Evolutionary conservation across 2,113 vertebrate species (phyloP).

Genomic region (Gopherus evgoodei): DNA sequence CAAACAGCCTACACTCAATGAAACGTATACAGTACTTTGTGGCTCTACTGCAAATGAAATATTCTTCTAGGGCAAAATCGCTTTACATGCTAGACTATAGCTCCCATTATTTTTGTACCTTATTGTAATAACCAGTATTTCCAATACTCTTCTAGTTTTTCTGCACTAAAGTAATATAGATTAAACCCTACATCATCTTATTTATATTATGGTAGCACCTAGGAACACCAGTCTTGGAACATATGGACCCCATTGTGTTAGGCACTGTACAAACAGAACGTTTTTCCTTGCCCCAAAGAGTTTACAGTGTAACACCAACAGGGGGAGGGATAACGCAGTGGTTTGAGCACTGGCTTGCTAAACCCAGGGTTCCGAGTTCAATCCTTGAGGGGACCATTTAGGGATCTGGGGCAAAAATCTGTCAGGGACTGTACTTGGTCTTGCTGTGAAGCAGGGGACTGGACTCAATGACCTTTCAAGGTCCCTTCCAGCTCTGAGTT

Average conservation of each 20-base stretch:
- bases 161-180: rapidly evolving
- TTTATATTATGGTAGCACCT: not conserved
- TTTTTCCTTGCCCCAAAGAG: not conserved
- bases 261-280: not conserved
- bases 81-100: too few species aligned
- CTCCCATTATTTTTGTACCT: not conserved
- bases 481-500: too few species aligned
- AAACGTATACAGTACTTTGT: not conserved
- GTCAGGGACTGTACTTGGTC: too few species aligned
- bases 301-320: not conserved
- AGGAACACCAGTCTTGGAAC: not conserved
- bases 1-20: not conserved
- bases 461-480: too few species aligned
- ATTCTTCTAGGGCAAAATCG: too few species aligned
- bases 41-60: too few species aligned
- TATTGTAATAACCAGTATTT: not conserved
- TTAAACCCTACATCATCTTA: not conserved
- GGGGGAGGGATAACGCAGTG: too few species aligned
- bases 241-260: not conserved
- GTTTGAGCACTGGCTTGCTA: too few species aligned
- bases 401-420: too few species aligned
- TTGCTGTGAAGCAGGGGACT: too few species aligned
- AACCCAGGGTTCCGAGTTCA: too few species aligned
- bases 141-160: rapidly evolving
- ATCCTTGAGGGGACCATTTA: too few species aligned